Percentiles rank a stretch among this genome's conserved stretches.
Evolutionary conservation across 2,797 vertebrate species (phyloP).

Genomic region (Gymnocypris eckloni): DNA sequence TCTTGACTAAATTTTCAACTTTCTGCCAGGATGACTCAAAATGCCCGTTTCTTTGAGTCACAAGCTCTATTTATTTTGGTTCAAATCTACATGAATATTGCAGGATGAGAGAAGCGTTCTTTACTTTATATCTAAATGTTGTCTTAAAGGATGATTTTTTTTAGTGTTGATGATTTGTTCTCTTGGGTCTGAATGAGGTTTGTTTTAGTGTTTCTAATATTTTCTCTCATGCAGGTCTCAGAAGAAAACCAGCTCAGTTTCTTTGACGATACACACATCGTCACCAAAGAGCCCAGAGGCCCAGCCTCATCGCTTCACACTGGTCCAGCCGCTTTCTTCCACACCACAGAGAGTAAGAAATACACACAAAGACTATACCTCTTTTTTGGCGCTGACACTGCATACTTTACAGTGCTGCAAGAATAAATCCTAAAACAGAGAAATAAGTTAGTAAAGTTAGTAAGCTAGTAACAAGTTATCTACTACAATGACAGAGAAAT

Average conservation of each 20-base stretch:
- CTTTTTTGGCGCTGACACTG: background rate
- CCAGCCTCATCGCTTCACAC: slow-evolving; percentile 79
- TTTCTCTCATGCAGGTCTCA: slow-evolving; percentile 80
- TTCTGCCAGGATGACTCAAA: slow-evolving; percentile 19
- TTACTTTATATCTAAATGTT: slow-evolving; percentile 1
- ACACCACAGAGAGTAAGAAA: slow-evolving; percentile 85
- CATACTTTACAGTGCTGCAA: background rate
- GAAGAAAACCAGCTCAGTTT: slow-evolving; percentile 95
- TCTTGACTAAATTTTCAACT: background rate
- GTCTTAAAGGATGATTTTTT: background rate
- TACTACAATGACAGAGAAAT: background rate
- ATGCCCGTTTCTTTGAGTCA: background rate
- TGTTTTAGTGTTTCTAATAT: slow-evolving; percentile 33
- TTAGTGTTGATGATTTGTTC: slow-evolving; percentile 30
- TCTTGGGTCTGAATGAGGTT: slow-evolving; percentile 69
- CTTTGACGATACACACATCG: slow-evolving; percentile 91
- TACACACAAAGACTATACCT: slow-evolving; percentile 2
- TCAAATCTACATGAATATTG: background rate
- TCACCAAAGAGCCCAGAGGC: slow-evolving; percentile 87
- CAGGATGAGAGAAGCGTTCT: slow-evolving; percentile 1
- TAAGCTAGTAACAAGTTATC: background rate
- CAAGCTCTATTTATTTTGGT: background rate
- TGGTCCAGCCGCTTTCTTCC: slow-evolving; percentile 90
- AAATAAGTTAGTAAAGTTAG: background rate
- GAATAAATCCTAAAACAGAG: background rate